Evolutionary conservation across 2,113 vertebrate species (phyloP), one percentile per base, ranked within the genome.

Genomic region (Ancistrus triradiatus): DNA sequence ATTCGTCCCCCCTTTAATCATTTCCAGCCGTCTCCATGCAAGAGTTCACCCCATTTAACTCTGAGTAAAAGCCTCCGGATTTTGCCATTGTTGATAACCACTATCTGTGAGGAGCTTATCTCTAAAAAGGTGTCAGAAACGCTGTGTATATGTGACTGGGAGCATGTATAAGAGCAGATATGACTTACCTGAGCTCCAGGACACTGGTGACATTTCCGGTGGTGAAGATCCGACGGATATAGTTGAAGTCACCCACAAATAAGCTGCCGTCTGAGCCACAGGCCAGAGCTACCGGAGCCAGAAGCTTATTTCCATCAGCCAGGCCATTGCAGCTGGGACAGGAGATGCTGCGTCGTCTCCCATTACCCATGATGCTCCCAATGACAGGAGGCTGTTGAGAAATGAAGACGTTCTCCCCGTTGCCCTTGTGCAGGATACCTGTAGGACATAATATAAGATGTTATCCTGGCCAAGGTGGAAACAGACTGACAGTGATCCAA

Each of bases 231-330:
- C 95, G 91, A 48, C 95, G 88, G 75, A 98, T 90, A 63, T 96
- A 98, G 91, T 99, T 99, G 89, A 97, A 99, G 81, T 99, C 96
- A 21, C 96, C 96, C 50, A 99, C 94, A 0, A 95, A 98, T 62
- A 99, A 90, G 79, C 96, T 99, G 52, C 96, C 95, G 14, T 97
- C 95, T 0, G 93, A 90, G 44, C 93, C 94, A 17, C 94, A 98
- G 0, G 93, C 89, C 63, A 99, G 81, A 49, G 95, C 95, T 72
- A 97, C 90, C 0, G 96, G 96, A 25, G 95, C 95, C 78, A 99
- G 87, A 52, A 98, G 93, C 69, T 98, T 99, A 85, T 99, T 99
- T 27, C 96, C 95, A 2, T 98, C 93, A 2, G 95, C 95, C 1
- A 98, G 91, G 59, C 96, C 96, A 0, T 99, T 99, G 81, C 96